Evolutionary conservation across 2,797 vertebrate species (phyloP).

Genomic region (Leptatherina wallacei): DNA sequence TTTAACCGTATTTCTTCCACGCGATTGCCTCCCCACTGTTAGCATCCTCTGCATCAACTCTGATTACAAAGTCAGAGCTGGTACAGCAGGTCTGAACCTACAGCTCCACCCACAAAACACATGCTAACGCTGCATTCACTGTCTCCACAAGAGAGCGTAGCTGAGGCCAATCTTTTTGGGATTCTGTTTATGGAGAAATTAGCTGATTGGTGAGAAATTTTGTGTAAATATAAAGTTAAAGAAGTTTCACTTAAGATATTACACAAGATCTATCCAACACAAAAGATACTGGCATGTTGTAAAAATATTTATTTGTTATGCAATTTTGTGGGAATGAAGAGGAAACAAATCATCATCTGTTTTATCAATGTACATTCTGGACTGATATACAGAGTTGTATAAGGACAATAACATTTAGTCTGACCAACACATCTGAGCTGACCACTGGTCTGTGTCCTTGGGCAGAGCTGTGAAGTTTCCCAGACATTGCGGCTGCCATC

Average conservation of each 20-base stretch:
- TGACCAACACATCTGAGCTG: constrained; percentile 17
- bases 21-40: constrained; percentile 52
- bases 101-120: constrained; percentile 80
- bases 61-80: constrained; percentile 64
- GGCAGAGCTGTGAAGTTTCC: constrained; percentile 57
- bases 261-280: too few species aligned
- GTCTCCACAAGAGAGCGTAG: constrained; percentile 65
- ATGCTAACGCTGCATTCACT: constrained; percentile 39
- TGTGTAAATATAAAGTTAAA: too few species aligned
- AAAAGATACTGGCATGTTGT: too few species aligned
- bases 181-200: too few species aligned
- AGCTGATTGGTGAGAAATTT: too few species aligned
- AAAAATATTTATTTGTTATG: too few species aligned
- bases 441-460: constrained; percentile 20
- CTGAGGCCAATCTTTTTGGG: too few species aligned
- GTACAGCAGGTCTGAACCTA: constrained; percentile 67
- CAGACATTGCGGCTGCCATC: constrained; percentile 68
- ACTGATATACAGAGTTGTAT: too few species aligned
- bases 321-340: too few species aligned
- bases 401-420: constrained; percentile 21
- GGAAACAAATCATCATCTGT: too few species aligned
- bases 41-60: constrained; percentile 67
- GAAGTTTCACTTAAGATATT: too few species aligned
- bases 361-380: too few species aligned
- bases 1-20: constrained; percentile 32